A percentile compares a stretch with the other conserved stretches of the same genome.
These are phyloP conservation scores for Bombycilla garrulus DNA, from an alignment of 2,113 vertebrate species.

Conservation along the genomic window DNA sequence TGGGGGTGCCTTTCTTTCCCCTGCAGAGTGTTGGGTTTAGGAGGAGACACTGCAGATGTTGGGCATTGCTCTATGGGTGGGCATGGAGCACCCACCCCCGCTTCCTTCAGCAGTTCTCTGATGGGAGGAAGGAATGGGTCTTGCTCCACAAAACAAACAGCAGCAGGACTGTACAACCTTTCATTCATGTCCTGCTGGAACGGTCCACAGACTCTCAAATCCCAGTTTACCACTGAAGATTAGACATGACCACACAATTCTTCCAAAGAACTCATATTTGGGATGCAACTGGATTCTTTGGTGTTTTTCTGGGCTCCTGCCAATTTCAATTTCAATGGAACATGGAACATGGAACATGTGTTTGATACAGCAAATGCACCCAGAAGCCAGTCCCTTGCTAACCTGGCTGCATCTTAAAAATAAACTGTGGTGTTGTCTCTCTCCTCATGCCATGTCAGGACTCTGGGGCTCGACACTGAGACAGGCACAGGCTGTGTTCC, in stretches of 20 bases:
- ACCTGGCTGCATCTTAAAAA: not conserved
- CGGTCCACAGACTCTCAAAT: not conserved
- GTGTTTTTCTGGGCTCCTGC: not conserved
- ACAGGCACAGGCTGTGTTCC: not conserved
- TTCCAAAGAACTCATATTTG: not conserved
- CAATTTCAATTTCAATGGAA: not conserved
- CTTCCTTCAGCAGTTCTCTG: not conserved
- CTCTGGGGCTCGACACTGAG: rapidly evolving
- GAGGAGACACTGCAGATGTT: not conserved
- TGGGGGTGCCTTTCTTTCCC: not conserved
- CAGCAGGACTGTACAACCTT: not conserved
- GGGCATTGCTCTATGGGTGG: rapidly evolving
- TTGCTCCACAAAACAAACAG: not conserved
- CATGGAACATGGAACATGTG: not conserved
- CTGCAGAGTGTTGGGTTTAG: not conserved
- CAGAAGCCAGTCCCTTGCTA: not conserved
- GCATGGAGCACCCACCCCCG: not conserved
- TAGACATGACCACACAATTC: rapidly evolving
- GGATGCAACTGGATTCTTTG: not conserved
- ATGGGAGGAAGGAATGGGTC: not conserved
- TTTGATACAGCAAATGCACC: not conserved
- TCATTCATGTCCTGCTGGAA: rapidly evolving
- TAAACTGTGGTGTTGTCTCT: not conserved
- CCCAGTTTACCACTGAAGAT: not conserved
- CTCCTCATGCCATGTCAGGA: not conserved